A percentile compares a stretch with the other conserved stretches of the same genome.
Conservation (phyloP, 2,888 invertebrate genomes). For the Pterobdella sp. region DNA sequence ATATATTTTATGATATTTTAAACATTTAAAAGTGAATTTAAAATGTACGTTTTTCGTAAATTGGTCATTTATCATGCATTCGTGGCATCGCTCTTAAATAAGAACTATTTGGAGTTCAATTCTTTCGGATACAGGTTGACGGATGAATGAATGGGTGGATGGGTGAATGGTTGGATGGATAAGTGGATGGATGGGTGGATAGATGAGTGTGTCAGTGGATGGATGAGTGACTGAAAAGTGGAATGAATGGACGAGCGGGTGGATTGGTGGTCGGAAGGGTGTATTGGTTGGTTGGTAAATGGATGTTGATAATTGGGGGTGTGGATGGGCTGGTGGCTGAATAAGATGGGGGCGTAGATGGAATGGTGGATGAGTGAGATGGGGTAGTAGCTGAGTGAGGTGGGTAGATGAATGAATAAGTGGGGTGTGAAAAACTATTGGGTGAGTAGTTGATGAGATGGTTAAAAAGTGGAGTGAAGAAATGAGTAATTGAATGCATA, state of each 20-base stretch:
- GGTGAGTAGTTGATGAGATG: constrained; percentile 13
- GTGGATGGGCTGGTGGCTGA: constrained; percentile 11
- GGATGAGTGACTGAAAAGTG: constrained; percentile 8
- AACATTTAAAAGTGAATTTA: too few relatives aligned
- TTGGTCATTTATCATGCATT: constrained; percentile 9
- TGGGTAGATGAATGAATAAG: not conserved
- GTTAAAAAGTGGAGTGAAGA: constrained; percentile 12
- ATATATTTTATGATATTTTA: too few relatives aligned
- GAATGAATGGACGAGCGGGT: constrained; percentile 18
- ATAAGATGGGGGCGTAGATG: not conserved
- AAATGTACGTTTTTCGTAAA: not conserved
- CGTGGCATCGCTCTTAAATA: not conserved
- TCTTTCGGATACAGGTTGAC: not conserved
- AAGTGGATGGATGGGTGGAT: not conserved
- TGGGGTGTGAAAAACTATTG: not conserved
- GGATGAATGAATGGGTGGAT: constrained; percentile 11
- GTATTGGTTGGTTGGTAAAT: constrained; percentile 11
- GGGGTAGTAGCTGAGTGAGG: not conserved
- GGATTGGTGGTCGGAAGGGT: constrained; percentile 13
- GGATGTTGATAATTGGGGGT: constrained; percentile 15
- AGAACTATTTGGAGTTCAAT: not conserved
- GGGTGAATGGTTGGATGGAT: not conserved
- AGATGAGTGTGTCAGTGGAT: not conserved
- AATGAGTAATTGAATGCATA: constrained; percentile 7
- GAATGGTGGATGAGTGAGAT: not conserved